Conservation (phyloP, 2,113 vertebrate genomes). For the Pleuronectes platessa region DNA sequence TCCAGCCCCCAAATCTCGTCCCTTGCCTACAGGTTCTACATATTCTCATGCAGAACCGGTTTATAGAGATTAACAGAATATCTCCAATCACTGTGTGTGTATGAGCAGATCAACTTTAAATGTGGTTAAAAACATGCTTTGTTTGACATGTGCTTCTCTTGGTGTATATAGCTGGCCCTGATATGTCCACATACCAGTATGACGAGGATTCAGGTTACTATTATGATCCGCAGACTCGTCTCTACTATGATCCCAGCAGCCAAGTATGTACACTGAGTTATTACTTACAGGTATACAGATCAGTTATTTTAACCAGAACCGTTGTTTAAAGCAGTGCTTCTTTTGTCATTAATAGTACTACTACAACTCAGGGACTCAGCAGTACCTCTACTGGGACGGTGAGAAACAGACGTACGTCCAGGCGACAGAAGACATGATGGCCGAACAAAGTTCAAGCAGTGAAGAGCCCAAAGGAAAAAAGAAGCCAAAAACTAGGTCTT, state of each 20-base stretch:
- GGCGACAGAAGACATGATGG: slow-evolving; percentile 73
- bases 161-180: slow-evolving; percentile 83
- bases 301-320: too few relatives aligned
- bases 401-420: slow-evolving; percentile 91
- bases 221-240: slow-evolving; percentile 90
- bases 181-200: slow-evolving; percentile 92
- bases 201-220: slow-evolving; percentile 96
- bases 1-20: too few relatives aligned
- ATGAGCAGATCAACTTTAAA: too few relatives aligned
- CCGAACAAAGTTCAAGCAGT: slow-evolving; percentile 16
- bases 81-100: too few relatives aligned
- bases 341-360: slow-evolving; percentile 87
- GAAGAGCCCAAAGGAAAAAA: slow-evolving; percentile 82
- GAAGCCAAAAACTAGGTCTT: slow-evolving; percentile 94
- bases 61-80: too few relatives aligned
- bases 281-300: too few relatives aligned
- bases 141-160: too few relatives aligned
- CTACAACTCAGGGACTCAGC: slow-evolving; percentile 94
- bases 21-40: too few relatives aligned
- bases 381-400: slow-evolving; percentile 95
- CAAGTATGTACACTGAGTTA: slow-evolving; percentile 82
- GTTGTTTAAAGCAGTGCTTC: not conserved
- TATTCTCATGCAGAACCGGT: too few relatives aligned
- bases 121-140: too few relatives aligned
- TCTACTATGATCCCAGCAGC: slow-evolving; percentile 94